Percentiles rank a stretch among this genome's conserved stretches.
phyloP scores from a whole-genome alignment of 2,797 vertebrate species.

The Gymnodraco acuticeps region DNA sequence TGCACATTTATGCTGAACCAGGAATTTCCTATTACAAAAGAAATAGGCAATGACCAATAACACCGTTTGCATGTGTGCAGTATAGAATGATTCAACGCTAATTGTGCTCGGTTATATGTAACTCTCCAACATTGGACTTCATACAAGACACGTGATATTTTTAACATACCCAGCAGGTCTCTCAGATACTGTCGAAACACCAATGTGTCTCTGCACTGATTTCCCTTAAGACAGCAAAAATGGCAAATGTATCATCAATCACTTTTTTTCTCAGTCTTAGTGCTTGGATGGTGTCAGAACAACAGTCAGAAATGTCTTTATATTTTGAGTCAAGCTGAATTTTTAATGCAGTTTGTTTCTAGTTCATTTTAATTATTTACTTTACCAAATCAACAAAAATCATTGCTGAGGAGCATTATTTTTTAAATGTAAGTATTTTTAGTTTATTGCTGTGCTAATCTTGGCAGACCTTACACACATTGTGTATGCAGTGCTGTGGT shows the following conservation, averaged over 20 bases:
- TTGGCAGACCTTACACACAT: background rate
- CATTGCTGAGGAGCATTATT: slow-evolving; percentile 32
- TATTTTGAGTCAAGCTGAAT: background rate
- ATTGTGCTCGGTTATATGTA: background rate
- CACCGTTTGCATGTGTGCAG: background rate
- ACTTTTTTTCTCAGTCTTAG: no score
- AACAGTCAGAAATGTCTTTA: background rate
- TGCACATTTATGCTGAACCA: slow-evolving; percentile 38
- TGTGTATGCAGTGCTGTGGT: slow-evolving; percentile 9
- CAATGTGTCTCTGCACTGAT: background rate
- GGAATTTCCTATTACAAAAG: slow-evolving; percentile 17
- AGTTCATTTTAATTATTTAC: background rate
- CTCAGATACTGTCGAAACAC: background rate
- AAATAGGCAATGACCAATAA: background rate
- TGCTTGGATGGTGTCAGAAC: background rate
- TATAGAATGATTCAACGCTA: slow-evolving; percentile 1
- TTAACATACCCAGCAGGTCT: no score
- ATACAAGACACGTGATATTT: no score
- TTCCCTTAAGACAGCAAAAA: background rate
- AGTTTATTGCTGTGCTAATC: slow-evolving; percentile 35
- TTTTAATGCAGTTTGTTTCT: background rate
- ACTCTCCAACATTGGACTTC: no score
- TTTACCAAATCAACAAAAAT: background rate
- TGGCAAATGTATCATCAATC: background rate
- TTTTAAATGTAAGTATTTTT: background rate